Percentiles rank a stretch among this genome's conserved stretches.
phyloP scores from a whole-genome alignment of 1,140 invertebrate species.

The Adelges cooleyi region DNA sequence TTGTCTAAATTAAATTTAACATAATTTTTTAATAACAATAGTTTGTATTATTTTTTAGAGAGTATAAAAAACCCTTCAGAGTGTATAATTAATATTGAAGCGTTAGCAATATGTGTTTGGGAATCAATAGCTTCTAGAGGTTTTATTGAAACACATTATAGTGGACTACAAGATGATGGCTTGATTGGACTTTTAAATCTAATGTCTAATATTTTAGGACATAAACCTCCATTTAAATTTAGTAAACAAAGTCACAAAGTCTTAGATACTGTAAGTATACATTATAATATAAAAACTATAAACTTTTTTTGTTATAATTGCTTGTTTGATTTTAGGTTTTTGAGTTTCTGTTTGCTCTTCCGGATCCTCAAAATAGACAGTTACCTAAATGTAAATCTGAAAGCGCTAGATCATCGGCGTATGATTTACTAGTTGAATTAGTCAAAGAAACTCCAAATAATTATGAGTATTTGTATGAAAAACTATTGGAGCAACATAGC shows the following conservation, averaged over 20 bases:
- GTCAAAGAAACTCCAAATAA: slow-evolving; percentile 73
- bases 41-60: slow-evolving; percentile 15
- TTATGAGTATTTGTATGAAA: slow-evolving; percentile 68
- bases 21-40: slow-evolving; percentile 5
- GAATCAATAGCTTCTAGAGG: slow-evolving; percentile 62
- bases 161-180: slow-evolving; percentile 75
- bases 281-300: not conserved
- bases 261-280: slow-evolving; percentile 45
- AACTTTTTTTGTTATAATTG: not conserved
- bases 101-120: slow-evolving; percentile 60
- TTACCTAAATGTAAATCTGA: slow-evolving; percentile 88
- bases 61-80: slow-evolving; percentile 34
- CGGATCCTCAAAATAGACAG: slow-evolving; percentile 68
- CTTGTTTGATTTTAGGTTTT: slow-evolving; percentile 50
- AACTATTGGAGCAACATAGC: slow-evolving; percentile 72
- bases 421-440: slow-evolving; percentile 78
- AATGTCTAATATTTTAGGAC: slow-evolving; percentile 73
- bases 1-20: not conserved
- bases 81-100: slow-evolving; percentile 52
- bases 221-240: slow-evolving; percentile 74
- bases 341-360: slow-evolving; percentile 78
- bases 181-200: slow-evolving; percentile 78
- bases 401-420: slow-evolving; percentile 73
- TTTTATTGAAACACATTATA: slow-evolving; percentile 68
- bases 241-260: slow-evolving; percentile 63